Percentiles rank a stretch among this genome's conserved stretches.
Conservation (phyloP, 2,888 invertebrate genomes). For the Aporophyla nigra region DNA sequence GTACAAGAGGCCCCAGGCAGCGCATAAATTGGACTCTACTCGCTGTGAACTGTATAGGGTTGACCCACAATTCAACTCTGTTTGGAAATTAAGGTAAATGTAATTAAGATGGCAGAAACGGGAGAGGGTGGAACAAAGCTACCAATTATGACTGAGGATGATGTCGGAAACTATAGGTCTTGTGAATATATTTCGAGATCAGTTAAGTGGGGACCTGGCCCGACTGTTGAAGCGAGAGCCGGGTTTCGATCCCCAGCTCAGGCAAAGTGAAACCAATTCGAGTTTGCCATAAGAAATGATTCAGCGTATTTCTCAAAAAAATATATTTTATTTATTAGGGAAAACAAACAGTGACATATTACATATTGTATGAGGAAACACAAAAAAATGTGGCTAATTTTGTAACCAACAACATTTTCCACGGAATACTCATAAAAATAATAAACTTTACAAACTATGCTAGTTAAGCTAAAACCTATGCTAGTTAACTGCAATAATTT, state of each 20-base stretch:
- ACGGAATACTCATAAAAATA: too few relatives aligned
- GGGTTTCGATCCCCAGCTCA: background rate
- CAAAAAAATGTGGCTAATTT: too few relatives aligned
- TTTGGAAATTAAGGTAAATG: slow-evolving; percentile 20
- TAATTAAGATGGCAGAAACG: slow-evolving; percentile 12
- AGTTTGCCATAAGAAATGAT: background rate
- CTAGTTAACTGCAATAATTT: too few relatives aligned
- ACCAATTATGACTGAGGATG: background rate
- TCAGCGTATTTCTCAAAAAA: background rate
- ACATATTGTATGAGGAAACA: too few relatives aligned
- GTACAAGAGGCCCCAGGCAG: slow-evolving; percentile 37
- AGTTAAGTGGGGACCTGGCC: background rate
- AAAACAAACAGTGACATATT: too few relatives aligned
- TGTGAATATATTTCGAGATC: background rate
- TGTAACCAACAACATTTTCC: too few relatives aligned
- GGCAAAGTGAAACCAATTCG: background rate
- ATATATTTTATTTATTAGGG: too few relatives aligned
- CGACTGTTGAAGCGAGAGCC: too few relatives aligned
- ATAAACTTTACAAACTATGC: too few relatives aligned
- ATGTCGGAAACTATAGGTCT: background rate
- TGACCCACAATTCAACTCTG: slow-evolving; percentile 33
- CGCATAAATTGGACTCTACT: slow-evolving; percentile 53
- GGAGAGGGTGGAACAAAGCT: background rate
- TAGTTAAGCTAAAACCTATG: too few relatives aligned
- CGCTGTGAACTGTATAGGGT: slow-evolving; percentile 22